Evolutionary conservation across 1,140 invertebrate genomes (phyloP), one percentile per base, ranked within the genome.

Genomic region (Drosophila truncata): DNA sequence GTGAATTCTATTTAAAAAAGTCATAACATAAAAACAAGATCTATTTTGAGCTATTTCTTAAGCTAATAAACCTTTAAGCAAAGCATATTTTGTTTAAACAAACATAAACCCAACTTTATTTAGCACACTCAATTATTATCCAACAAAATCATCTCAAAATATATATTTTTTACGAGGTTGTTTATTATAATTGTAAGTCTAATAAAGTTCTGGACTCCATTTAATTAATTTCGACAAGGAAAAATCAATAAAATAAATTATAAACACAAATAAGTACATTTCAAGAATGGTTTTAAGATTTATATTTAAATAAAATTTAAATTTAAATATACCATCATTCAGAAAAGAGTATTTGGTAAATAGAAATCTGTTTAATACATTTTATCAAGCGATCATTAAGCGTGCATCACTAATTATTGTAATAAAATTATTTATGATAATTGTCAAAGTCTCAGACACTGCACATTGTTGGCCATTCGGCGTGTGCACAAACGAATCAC

Each of bases 401-500:
- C 75, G 67, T 83, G 76, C 83, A 80, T 88, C 70, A 69, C 63
- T 88, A 84, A 88, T 88, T 80, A 87, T 87, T 88, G 84, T 80
- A 87, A 88, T 87, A 73, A 66, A 80, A 78, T 83, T 88, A 78
- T 88, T 87, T 78, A 87, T 84, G 84, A 88, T 83, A 62, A 83
- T 87, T 78, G 61, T 54, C 42, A 39, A 54, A 58, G 50, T 63
- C 72, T 67, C 69, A 54, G 71, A 70, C 57, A 77, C 41, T 82
- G 82, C 82, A 74, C 66, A 80, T 77, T 83, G 82, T 82, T 67
- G 60, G 23, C 41, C 70, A 49, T n/a, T 58, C 57, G 59, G 62
- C 71, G 71, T 62, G 81, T 80, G 46, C 63, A 46, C 55, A 76
- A 76, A 10, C 42, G 18, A 76, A 39, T 60, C 16, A 13, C 31